Evolutionary conservation across 2,888 invertebrate genomes (phyloP), one percentile per base, ranked within the genome.

Genomic region (Cyclophora punctaria): DNA sequence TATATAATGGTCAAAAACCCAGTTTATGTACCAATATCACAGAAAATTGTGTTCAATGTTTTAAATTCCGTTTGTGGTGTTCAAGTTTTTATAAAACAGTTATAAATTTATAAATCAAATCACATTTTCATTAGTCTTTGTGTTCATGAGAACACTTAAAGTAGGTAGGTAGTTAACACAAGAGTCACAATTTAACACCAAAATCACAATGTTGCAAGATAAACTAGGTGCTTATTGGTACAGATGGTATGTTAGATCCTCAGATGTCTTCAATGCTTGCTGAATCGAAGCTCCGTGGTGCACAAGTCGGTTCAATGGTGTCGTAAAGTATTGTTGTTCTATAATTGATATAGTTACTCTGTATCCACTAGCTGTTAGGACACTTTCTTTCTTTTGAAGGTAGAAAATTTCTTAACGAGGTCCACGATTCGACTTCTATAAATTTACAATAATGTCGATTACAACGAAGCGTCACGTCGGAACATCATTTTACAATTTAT

Each of bases 231-330:
- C 90, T 91, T 76, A 75, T 65, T 69, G 73, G 69, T 73, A 74
- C 73, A 70, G 47, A 43, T 7, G 46, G 73, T 79, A 79, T 67
- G 75, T 77, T 80, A 78, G 90, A 92, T 93, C 93, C 93, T 93
- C 93, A 93, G 93, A 94, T 94, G 94, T 94, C 93, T 92, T 94
- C 94, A 94, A 94, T 94, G 94, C 93, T 93, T 93, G 94, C 94
- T 94, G 93, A 91, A 92, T 93, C 92, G 91, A 92, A 90, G 90
- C 93, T 79, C 73, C 75, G 77, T 75, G 85, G 80, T 86, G 78
- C 76, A 74, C 75, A 72, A 73, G 68, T 77, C 71, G 80, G 79
- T 80, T 76, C 73, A 76, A 67, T 64, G 66, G 67, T 67, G 62
- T 69, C 64, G 69, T 75, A 66, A 68, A 69, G 67, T 72, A 5